phyloP scores from a whole-genome alignment of 1,140 invertebrate genomes.

The Megathymus violae region DNA sequence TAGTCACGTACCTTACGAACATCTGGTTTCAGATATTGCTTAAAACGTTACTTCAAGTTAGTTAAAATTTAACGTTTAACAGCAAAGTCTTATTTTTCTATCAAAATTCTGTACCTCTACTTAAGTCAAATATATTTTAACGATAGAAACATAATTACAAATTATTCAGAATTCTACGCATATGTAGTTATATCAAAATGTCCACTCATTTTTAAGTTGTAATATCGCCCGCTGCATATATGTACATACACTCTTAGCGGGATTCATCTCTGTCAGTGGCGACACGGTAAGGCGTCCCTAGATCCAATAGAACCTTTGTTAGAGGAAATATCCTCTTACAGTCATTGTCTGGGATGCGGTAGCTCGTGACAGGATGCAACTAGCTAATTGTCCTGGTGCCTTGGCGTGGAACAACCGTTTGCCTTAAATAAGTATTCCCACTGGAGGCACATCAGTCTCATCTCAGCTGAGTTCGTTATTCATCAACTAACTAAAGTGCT shows the following conservation, averaged over 20 bases:
- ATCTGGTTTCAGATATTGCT: no score
- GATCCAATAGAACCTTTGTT: conserved; percentile 67
- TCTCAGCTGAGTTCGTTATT: conserved; percentile 30
- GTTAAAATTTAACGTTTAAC: no score
- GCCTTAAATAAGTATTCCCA: conserved; percentile 71
- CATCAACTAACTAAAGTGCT: conserved; percentile 4
- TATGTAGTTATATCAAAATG: no score
- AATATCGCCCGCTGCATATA: conserved; percentile 6
- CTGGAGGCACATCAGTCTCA: conserved; percentile 60
- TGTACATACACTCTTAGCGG: conserved; percentile 9
- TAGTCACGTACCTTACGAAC: no score
- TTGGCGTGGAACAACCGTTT: conserved; percentile 64
- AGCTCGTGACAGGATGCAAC: conserved; percentile 66
- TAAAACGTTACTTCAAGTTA: no score
- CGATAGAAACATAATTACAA: no score
- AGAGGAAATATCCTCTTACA: conserved; percentile 79
- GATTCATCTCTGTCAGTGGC: conserved; percentile 17
- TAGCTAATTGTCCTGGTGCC: conserved; percentile 65
- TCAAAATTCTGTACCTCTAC: no score
- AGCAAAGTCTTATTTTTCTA: no score
- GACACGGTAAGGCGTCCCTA: conserved; percentile 51
- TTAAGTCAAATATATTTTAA: no score
- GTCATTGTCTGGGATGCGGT: conserved; percentile 65
- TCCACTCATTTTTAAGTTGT: conserved; percentile 1
- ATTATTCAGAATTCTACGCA: no score